Evolutionary conservation across 2,888 invertebrate species (phyloP), one percentile per base, ranked within the genome.

Genomic region (Eupeodes latifasciatus): DNA sequence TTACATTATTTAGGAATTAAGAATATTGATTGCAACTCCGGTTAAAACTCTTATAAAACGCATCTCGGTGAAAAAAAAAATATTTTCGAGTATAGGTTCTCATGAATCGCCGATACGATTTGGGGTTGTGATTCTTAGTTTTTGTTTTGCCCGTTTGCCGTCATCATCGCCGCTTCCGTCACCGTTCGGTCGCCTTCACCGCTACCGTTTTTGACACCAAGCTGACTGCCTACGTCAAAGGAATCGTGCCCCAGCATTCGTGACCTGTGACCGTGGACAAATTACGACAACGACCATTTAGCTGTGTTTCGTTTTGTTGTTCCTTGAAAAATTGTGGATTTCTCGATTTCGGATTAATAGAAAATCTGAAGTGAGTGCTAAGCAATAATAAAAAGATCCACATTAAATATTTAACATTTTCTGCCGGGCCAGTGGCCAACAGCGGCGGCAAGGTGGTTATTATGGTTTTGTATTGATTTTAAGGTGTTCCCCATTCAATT

Each of bases 291-390:
- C 92, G 91, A 90, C 92, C 93, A 81, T 92, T 91, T 85, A 90
- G 89, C 89, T 91, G 93, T 85, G 91, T 91, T 81, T 91, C 92
- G 40, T 92, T 92, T 89, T 93, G 93, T 91, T 93, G 93, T 89
- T 91, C 93, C 76, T 86, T 93, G 90, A 90, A 91, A 89, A 91
- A 91, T 81, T 92, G 91, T 90, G 91, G 91, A 90, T 90, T 92
- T 87, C 91, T 91, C 91, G 91, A 91, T 91, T 92, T 91, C 90
- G 91, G 91, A 90, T 91, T 93, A 83, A 91, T 93, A 90, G 91
- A 92, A 90, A 92, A 92, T 91, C 91, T 93, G 77, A 93, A 93
- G 93, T 93, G 91, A 93, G 93, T 92, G 71, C 40, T 40, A 1
- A 40, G 40, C 40, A 9, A 16, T 59, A 27, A 27, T 19, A 66